Evolutionary conservation across 1,140 invertebrate genomes (phyloP).

Genomic region (Apolygus lucorum): DNA sequence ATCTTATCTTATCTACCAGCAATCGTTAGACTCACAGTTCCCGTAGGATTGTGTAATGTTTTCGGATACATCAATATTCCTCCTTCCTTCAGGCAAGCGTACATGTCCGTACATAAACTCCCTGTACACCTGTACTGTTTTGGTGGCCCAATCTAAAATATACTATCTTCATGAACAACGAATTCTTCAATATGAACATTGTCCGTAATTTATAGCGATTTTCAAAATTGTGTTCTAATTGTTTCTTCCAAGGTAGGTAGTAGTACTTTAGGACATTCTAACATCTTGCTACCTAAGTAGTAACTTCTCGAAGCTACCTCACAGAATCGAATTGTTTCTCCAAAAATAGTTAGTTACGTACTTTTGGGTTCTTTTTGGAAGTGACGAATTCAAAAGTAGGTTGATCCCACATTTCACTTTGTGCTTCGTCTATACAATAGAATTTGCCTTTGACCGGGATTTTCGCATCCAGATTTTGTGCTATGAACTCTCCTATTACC

Average conservation of each 20-base stretch:
- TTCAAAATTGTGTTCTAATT: background rate
- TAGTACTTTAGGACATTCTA: no score
- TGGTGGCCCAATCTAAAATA: background rate
- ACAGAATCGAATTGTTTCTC: no score
- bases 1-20: no score
- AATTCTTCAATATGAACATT: no score
- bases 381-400: conserved; percentile 3
- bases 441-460: conserved; percentile 6
- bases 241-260: no score
- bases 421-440: conserved; percentile 3
- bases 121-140: background rate
- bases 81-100: background rate
- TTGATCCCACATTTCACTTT: background rate
- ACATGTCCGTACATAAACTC: conserved; percentile 4
- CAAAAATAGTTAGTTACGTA: no score
- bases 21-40: background rate
- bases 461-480: conserved; percentile 5
- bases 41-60: background rate
- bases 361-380: conserved; percentile 6
- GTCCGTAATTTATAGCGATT: background rate
- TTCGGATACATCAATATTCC: conserved; percentile 9
- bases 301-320: no score
- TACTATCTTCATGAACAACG: no score
- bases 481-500: conserved; percentile 10
- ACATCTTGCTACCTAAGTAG: no score